These are phyloP conservation scores for Drosophila borealis DNA, from an alignment of 2,888 invertebrate species.

Conservation along the genomic window DNA sequence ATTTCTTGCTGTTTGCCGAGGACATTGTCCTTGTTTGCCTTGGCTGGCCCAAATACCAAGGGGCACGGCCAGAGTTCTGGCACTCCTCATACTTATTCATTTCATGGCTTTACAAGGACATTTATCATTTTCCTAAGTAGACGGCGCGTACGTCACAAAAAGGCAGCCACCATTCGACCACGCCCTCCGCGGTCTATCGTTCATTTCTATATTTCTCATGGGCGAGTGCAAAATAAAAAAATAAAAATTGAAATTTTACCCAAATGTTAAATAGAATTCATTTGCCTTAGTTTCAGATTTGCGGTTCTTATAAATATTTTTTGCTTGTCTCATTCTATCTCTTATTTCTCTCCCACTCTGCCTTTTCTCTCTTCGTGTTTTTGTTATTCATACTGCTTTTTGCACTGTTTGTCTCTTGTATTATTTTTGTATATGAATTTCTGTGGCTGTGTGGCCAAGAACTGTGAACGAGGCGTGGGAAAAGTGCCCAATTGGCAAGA, in stretches of 20 bases:
- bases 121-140: slow-evolving; percentile 78
- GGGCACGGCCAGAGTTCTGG: slow-evolving; percentile 4
- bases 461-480: slow-evolving; percentile 26
- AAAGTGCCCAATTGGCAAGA: slow-evolving; percentile 47
- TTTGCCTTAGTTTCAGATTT: slow-evolving; percentile 67
- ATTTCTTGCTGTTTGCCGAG: slow-evolving; percentile 64
- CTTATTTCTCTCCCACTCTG: background rate
- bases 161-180: slow-evolving; percentile 44
- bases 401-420: slow-evolving; percentile 31
- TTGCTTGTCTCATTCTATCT: background rate
- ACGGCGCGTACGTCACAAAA: slow-evolving; percentile 72
- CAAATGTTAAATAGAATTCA: slow-evolving; percentile 78
- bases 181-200: slow-evolving; percentile 31
- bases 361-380: background rate
- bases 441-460: slow-evolving; percentile 32
- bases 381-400: slow-evolving; percentile 67
- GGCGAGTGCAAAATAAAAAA: slow-evolving; percentile 9
- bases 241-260: slow-evolving; percentile 61
- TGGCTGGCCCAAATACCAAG: slow-evolving; percentile 43
- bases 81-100: slow-evolving; percentile 72
- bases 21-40: slow-evolving; percentile 63
- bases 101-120: slow-evolving; percentile 78
- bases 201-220: slow-evolving; percentile 71
- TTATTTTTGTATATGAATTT: slow-evolving; percentile 70
- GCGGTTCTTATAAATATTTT: slow-evolving; percentile 53